phyloP scores from a whole-genome alignment of 2,113 vertebrate genomes.

The Pandion haliaetus region DNA sequence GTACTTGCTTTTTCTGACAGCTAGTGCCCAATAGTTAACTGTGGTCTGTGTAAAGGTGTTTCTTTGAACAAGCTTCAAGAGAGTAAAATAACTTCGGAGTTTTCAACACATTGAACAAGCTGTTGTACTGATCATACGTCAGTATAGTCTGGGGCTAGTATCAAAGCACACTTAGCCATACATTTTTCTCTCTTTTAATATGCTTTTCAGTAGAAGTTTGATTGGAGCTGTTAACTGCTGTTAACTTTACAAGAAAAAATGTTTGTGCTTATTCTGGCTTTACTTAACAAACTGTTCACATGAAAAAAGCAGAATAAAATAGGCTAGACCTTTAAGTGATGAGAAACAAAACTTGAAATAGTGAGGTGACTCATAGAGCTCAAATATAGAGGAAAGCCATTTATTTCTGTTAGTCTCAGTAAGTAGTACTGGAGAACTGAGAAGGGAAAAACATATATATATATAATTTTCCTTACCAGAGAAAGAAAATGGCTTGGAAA shows the following conservation, averaged over 20 bases:
- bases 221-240: neutral
- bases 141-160: neutral
- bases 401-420: neutral
- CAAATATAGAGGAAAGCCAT: neutral
- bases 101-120: neutral
- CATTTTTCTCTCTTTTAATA: neutral
- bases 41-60: neutral
- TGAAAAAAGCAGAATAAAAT: neutral
- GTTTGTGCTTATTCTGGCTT: neutral
- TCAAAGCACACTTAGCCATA: neutral
- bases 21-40: neutral
- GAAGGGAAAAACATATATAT: neutral
- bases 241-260: neutral
- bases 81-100: neutral
- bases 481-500: neutral
- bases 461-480: neutral
- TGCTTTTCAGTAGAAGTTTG: neutral
- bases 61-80: neutral
- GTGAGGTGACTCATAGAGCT: conserved; percentile 5
- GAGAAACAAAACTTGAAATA: conserved; percentile 29
- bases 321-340: neutral
- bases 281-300: neutral
- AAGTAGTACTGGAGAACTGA: neutral
- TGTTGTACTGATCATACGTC: neutral
- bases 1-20: neutral